Conservation (phyloP, 2,888 invertebrate genomes). For the Gymnoscelis rufifasciata region DNA sequence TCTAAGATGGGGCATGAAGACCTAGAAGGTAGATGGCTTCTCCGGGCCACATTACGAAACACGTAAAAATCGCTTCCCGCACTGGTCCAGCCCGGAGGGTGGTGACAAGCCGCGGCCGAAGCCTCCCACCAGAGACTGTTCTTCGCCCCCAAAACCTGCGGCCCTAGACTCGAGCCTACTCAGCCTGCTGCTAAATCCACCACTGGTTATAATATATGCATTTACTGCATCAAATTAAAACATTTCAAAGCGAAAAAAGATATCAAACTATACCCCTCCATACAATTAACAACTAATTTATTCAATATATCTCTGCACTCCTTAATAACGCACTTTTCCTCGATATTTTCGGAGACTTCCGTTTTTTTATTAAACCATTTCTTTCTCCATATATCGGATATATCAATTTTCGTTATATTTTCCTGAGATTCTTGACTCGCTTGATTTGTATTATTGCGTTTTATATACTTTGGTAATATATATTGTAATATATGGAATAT, state of each 20-base stretch:
- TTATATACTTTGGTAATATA: conserved; percentile 43
- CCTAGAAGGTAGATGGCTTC: too few relatives aligned
- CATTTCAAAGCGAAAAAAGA: conserved; percentile 60
- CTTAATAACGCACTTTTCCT: conserved; percentile 41
- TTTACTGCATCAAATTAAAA: conserved; percentile 56
- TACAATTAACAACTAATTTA: conserved; percentile 53
- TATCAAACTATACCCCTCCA: conserved; percentile 56
- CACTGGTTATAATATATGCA: too few relatives aligned
- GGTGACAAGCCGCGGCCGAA: too few relatives aligned
- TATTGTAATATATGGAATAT: conserved; percentile 55
- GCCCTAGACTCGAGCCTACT: too few relatives aligned
- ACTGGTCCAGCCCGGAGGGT: too few relatives aligned
- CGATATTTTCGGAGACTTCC: conserved; percentile 15
- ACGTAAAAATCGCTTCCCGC: too few relatives aligned
- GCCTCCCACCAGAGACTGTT: too few relatives aligned
- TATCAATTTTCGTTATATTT: conserved; percentile 45
- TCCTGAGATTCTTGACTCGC: conserved; percentile 39
- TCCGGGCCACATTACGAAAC: too few relatives aligned
- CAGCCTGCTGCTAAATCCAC: too few relatives aligned
- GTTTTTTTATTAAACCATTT: conserved; percentile 69
- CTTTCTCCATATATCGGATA: conserved; percentile 59
- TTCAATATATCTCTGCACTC: conserved; percentile 53
- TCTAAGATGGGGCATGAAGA: too few relatives aligned
- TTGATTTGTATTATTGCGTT: conserved; percentile 22
- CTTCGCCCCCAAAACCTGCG: too few relatives aligned